These are phyloP conservation scores for Melipona quadrifasciata DNA, from an alignment of 1,140 invertebrate species.

Conservation along the genomic window DNA sequence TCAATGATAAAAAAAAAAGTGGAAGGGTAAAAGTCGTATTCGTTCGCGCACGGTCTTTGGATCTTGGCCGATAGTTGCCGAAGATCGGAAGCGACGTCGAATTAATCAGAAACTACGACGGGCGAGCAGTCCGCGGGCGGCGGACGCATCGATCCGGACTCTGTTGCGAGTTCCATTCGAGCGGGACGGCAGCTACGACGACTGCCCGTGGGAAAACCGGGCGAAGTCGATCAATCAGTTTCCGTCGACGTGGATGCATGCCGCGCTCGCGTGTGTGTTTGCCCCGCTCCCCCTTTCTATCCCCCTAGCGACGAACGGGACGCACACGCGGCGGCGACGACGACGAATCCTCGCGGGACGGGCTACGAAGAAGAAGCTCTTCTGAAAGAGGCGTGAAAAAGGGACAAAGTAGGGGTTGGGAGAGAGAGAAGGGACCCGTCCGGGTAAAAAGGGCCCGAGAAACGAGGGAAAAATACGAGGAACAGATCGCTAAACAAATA, in stretches of 20 bases:
- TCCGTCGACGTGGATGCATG: conserved; percentile 27
- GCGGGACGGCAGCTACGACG: neutral
- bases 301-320: conserved; percentile 3
- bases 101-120: conserved; percentile 11
- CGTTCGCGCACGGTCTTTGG: no score
- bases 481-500: conserved; percentile 49
- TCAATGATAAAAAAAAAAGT: no score
- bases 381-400: conserved; percentile 19
- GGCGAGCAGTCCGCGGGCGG: neutral
- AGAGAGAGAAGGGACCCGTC: conserved; percentile 15
- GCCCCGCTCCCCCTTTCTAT: neutral
- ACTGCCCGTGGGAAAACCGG: conserved; percentile 33
- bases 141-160: neutral
- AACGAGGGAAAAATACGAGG: conserved; percentile 24
- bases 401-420: neutral
- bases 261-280: neutral
- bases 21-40: no score
- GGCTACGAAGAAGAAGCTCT: conserved; percentile 11
- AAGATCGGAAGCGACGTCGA: neutral
- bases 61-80: neutral
- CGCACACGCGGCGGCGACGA: neutral
- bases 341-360: conserved; percentile 37
- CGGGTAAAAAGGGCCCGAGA: conserved; percentile 13
- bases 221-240: conserved; percentile 61
- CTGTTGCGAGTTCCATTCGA: conserved; percentile 1